These are phyloP conservation scores for Holocentrus rufus DNA, from an alignment of 2,797 vertebrate species.

Conservation along the genomic window DNA sequence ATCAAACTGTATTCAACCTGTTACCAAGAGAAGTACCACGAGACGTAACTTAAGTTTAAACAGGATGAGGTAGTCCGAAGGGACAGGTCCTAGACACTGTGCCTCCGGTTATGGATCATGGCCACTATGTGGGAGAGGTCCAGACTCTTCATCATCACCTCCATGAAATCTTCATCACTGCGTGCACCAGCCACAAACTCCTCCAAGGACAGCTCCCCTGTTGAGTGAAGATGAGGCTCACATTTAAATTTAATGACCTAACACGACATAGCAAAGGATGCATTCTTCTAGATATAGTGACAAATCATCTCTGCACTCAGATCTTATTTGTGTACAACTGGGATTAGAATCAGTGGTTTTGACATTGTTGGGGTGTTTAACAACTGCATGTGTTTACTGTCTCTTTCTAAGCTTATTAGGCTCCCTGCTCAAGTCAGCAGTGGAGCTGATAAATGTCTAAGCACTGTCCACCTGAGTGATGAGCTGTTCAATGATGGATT, in stretches of 20 bases:
- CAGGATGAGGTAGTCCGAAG: constrained; percentile 56
- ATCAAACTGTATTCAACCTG: constrained; percentile 35
- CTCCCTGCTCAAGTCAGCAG: background rate
- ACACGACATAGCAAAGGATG: background rate
- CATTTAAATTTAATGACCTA: background rate
- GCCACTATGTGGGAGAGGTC: constrained; percentile 89
- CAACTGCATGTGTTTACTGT: background rate
- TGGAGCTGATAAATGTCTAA: constrained; percentile 21
- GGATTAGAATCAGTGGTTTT: background rate
- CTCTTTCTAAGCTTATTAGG: background rate
- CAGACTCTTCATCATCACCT: constrained; percentile 92
- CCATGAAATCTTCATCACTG: constrained; percentile 89
- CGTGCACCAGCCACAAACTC: constrained; percentile 91
- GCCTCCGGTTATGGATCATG: constrained; percentile 89
- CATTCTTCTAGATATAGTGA: too few species aligned
- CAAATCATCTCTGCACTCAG: too few species aligned
- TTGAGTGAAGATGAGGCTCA: background rate
- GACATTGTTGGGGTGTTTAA: background rate
- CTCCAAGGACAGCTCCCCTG: constrained; percentile 90
- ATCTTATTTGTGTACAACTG: too few species aligned
- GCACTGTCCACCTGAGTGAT: constrained; percentile 24
- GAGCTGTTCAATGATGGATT: background rate
- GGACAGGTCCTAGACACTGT: constrained; percentile 78
- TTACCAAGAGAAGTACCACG: constrained; percentile 43
- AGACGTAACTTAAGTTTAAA: constrained; percentile 20